phyloP scores from a whole-genome alignment of 2,113 vertebrate species.

The Pogonocichla stellata region DNA sequence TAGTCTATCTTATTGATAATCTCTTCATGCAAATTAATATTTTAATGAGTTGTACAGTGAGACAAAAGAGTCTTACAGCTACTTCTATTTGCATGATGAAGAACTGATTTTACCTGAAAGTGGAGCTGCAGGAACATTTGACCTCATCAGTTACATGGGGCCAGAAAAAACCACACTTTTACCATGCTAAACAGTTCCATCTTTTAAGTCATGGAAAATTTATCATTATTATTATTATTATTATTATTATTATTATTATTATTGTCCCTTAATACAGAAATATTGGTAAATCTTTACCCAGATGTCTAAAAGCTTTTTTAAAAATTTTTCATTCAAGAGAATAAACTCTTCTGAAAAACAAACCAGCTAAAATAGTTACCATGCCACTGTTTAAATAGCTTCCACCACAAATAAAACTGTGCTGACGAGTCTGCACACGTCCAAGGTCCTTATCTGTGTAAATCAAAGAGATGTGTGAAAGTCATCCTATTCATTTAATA shows the following conservation, averaged over 20 bases:
- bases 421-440: neutral
- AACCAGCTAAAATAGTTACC: neutral
- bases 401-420: neutral
- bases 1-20: neutral
- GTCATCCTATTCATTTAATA: neutral
- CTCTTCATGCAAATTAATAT: neutral
- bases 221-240: neutral
- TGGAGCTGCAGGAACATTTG: neutral
- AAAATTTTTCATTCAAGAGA: neutral
- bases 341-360: neutral
- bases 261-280: neutral
- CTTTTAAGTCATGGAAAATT: neutral
- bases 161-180: neutral
- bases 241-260: neutral
- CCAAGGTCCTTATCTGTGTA: rapidly evolving
- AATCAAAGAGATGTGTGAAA: neutral
- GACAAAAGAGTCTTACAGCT: neutral
- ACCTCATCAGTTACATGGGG: neutral
- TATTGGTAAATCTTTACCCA: neutral
- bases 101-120: neutral
- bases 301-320: neutral
- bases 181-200: neutral
- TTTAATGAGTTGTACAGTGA: neutral
- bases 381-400: neutral
- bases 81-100: neutral